A percentile compares a stretch with the other conserved stretches of the same genome.
phyloP scores from a whole-genome alignment of 2,797 vertebrate species.

The Hyperoplus immaculatus region DNA sequence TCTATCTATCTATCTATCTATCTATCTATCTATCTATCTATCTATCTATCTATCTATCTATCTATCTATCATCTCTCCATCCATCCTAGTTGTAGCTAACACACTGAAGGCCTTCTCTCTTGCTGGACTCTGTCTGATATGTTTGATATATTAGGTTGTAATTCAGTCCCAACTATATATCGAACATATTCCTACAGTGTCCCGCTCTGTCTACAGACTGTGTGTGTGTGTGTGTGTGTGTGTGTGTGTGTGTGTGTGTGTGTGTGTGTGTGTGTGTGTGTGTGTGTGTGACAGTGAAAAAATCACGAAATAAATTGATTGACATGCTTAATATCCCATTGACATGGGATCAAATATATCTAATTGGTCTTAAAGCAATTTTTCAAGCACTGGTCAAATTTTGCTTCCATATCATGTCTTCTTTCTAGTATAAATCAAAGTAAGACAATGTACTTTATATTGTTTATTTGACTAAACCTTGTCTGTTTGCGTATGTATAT shows the following conservation, averaged over 20 bases:
- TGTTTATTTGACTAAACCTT: no score
- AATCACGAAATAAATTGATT: no score
- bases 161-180: constrained; percentile 99
- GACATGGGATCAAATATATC: no score
- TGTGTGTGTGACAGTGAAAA: constrained; percentile 11
- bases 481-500: no score
- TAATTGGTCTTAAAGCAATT: no score
- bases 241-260: constrained; percentile 13
- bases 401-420: no score
- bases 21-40: constrained; percentile 22
- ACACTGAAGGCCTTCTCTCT: constrained; percentile 91
- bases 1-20: not conserved
- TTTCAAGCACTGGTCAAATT: no score
- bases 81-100: constrained; percentile 65
- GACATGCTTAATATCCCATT: no score
- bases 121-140: constrained; percentile 99
- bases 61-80: constrained; percentile 44
- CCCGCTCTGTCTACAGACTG: constrained; percentile 95
- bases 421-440: no score
- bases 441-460: no score
- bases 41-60: constrained; percentile 46
- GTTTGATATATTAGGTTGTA: constrained; percentile 99
- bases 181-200: constrained; percentile 99
- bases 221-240: constrained; percentile 64
- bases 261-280: constrained; percentile 28